A percentile compares a stretch with the other conserved stretches of the same genome.
These are phyloP conservation scores for Drosophila percnosoma DNA, from an alignment of 2,888 invertebrate species.

Conservation along the genomic window DNA sequence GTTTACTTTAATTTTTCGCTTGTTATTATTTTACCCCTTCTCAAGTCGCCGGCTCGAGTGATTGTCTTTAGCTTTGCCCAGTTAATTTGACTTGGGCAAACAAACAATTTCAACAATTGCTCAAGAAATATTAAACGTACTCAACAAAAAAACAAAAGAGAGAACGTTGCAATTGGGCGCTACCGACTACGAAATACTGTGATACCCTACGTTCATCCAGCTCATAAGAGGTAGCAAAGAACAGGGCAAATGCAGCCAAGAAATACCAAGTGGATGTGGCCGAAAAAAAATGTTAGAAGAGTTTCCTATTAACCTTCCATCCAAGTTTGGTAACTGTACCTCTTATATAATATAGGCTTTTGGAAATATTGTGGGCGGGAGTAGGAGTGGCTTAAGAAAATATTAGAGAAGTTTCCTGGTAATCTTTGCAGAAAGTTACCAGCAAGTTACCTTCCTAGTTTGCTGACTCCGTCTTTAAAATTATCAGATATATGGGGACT, in stretches of 20 bases:
- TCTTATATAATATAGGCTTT: too few species aligned
- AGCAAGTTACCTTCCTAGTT: background rate
- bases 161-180: background rate
- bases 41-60: conserved; percentile 22
- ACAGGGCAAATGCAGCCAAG: background rate
- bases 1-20: conserved; percentile 48
- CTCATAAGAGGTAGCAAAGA: background rate
- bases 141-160: background rate
- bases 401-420: background rate
- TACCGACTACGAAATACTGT: background rate
- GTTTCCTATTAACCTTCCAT: background rate
- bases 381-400: rapidly evolving
- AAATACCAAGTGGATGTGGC: background rate
- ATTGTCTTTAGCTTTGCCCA: conserved; percentile 37
- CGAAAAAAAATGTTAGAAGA: too few species aligned
- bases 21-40: conserved; percentile 15
- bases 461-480: background rate
- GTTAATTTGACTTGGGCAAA: conserved; percentile 45
- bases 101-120: conserved; percentile 37
- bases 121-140: background rate
- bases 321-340: background rate
- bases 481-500: background rate
- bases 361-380: background rate
- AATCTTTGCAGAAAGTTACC: background rate
- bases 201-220: background rate